A percentile compares a stretch with the other conserved stretches of the same genome.
Evolutionary conservation across 2,113 vertebrate species (phyloP).

Genomic region (Lucifuga dentata): DNA sequence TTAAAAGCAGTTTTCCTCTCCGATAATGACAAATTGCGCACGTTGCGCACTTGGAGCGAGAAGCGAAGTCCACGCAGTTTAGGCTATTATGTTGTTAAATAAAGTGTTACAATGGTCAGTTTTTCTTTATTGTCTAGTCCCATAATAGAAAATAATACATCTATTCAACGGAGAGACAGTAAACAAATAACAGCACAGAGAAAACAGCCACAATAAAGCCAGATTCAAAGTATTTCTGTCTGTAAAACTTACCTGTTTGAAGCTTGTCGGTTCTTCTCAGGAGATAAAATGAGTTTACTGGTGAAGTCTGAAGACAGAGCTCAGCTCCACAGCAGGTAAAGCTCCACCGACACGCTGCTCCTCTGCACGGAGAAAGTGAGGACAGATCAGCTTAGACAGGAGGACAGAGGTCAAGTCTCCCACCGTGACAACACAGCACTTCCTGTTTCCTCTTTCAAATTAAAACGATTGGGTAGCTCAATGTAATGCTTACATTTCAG

Average conservation of each 20-base stretch:
- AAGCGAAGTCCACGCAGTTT: conserved; percentile 38
- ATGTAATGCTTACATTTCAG: too few relatives aligned
- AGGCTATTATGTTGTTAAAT: not conserved
- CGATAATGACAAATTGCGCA: not conserved
- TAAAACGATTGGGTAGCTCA: too few relatives aligned
- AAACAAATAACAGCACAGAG: not conserved
- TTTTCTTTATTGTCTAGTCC: conserved; percentile 33
- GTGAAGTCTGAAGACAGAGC: not conserved
- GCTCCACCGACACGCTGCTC: conserved; percentile 66
- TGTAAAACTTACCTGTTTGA: conserved; percentile 31
- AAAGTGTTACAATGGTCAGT: not conserved
- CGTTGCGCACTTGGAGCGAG: conserved; percentile 5
- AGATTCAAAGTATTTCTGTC: not conserved
- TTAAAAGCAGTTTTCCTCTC: too few relatives aligned
- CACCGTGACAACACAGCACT: too few relatives aligned
- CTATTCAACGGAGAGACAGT: conserved; percentile 27
- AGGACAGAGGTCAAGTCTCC: not conserved
- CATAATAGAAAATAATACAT: conserved; percentile 28
- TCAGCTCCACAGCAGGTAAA: conserved; percentile 43
- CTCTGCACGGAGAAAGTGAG: conserved; percentile 48
- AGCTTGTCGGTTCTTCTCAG: not conserved
- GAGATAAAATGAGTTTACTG: not conserved
- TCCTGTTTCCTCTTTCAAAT: too few relatives aligned
- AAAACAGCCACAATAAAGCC: not conserved
- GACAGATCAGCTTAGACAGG: not conserved